phyloP scores from a whole-genome alignment of 2,797 vertebrate species.

The Molossus alvarezi region DNA sequence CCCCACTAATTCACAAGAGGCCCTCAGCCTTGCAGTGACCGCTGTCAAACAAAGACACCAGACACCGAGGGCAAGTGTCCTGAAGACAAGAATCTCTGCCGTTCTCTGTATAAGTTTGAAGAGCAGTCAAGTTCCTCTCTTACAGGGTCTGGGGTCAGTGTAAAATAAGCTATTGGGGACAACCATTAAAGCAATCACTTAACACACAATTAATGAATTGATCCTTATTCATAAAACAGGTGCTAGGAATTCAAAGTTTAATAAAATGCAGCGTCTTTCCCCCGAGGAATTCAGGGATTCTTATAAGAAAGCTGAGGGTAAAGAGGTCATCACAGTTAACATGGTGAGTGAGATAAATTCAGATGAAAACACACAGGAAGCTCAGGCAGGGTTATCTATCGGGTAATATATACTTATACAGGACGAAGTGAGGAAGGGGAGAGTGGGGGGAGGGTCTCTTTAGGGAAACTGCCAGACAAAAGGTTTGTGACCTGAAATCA shows the following conservation, averaged over 20 bases:
- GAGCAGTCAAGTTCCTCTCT: not conserved
- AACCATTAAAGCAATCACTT: not conserved
- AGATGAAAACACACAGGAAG: not conserved
- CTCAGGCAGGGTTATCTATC: not conserved
- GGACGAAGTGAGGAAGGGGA: not conserved
- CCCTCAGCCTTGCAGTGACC: not conserved
- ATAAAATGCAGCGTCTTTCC: not conserved
- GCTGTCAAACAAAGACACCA: not conserved
- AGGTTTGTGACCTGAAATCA: not conserved
- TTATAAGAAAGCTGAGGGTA: not conserved
- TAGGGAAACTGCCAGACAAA: not conserved
- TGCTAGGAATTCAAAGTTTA: conserved; percentile 40
- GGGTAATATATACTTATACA: not conserved
- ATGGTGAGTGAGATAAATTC: not conserved
- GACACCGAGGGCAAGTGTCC: not conserved
- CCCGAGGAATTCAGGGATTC: not conserved
- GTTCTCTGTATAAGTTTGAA: not conserved
- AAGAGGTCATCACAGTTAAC: not conserved
- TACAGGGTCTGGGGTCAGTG: not conserved
- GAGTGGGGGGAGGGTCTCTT: not conserved
- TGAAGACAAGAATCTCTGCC: not conserved
- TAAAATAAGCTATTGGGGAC: not conserved
- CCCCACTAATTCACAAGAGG: not conserved
- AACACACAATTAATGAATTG: not conserved
- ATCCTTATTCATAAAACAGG: not conserved